Evolutionary conservation across 2,888 invertebrate genomes (phyloP).

Genomic region (Coremacera marginata): DNA sequence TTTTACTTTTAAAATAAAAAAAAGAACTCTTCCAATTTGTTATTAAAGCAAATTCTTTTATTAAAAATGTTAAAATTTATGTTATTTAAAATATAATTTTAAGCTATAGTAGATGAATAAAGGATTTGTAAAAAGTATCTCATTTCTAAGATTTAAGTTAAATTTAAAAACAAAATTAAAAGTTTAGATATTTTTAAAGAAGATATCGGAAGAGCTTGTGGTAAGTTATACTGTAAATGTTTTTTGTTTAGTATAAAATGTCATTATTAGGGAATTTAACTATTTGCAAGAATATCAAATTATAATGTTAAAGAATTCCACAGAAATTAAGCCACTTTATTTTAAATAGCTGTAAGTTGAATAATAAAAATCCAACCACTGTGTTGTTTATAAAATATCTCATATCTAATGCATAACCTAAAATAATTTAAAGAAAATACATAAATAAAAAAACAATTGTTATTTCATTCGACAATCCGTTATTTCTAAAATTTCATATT

Average conservation of each 20-base stretch:
- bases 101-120: slow-evolving; percentile 13
- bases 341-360: not conserved
- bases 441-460: slow-evolving; percentile 13
- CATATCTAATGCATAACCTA: not conserved
- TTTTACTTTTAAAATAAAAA: slow-evolving; percentile 9
- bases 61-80: slow-evolving; percentile 2
- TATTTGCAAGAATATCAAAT: not conserved
- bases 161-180: slow-evolving; percentile 15
- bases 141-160: slow-evolving; percentile 44
- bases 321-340: not conserved
- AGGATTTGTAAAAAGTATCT: slow-evolving; percentile 48
- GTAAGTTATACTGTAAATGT: not conserved
- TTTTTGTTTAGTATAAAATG: not conserved
- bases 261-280: no score
- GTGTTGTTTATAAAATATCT: not conserved
- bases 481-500: no score
- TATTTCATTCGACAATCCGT: slow-evolving; percentile 1
- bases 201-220: not conserved
- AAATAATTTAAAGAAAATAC: not conserved
- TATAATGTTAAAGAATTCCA: not conserved
- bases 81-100: slow-evolving; percentile 12
- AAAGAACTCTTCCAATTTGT: slow-evolving; percentile 43
- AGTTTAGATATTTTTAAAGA: not conserved
- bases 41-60: slow-evolving; percentile 35
- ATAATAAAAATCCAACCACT: not conserved